Percentiles rank a stretch among this genome's conserved stretches.
Conservation (phyloP, 2,888 invertebrate species). For the Drosophila nr. fundita region DNA sequence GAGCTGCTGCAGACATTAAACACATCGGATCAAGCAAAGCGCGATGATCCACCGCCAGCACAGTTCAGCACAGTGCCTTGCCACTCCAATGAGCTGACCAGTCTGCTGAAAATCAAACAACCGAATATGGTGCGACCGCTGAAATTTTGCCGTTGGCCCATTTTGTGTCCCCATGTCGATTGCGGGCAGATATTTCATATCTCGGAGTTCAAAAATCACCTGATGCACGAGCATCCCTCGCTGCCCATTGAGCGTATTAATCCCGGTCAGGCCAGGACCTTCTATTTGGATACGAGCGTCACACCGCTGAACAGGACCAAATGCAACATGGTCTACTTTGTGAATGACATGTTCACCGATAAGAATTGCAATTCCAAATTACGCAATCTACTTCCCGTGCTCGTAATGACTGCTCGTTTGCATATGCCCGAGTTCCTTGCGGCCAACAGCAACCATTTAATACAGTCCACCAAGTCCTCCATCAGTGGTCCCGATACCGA, state of each 20-base stretch:
- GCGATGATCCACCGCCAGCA: conserved; percentile 37
- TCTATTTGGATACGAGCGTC: conserved; percentile 75
- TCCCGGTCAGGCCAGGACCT: conserved; percentile 72
- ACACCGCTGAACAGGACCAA: conserved; percentile 58
- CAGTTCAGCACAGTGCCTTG: conserved; percentile 64
- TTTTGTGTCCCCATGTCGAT: conserved; percentile 74
- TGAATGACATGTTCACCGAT: conserved; percentile 73
- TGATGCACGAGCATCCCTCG: conserved; percentile 73
- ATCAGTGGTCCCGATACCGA: conserved; percentile 23
- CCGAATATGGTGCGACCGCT: conserved; percentile 33
- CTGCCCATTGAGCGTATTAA: conserved; percentile 77
- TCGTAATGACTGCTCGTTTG: conserved; percentile 80
- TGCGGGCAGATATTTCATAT: conserved; percentile 75
- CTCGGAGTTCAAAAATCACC: conserved; percentile 80
- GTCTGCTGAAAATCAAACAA: conserved; percentile 40
- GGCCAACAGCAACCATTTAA: background rate
- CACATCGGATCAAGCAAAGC: background rate
- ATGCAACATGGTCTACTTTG: conserved; percentile 77
- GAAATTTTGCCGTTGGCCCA: conserved; percentile 68
- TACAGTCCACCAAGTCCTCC: background rate
- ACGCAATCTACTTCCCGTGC: conserved; percentile 75
- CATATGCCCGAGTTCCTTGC: conserved; percentile 54
- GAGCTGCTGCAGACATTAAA: background rate
- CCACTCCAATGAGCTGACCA: conserved; percentile 16
- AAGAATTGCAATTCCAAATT: conserved; percentile 60